These are phyloP conservation scores for Gadopsis bispinosus DNA, from an alignment of 2,797 vertebrate species.

Conservation along the genomic window DNA sequence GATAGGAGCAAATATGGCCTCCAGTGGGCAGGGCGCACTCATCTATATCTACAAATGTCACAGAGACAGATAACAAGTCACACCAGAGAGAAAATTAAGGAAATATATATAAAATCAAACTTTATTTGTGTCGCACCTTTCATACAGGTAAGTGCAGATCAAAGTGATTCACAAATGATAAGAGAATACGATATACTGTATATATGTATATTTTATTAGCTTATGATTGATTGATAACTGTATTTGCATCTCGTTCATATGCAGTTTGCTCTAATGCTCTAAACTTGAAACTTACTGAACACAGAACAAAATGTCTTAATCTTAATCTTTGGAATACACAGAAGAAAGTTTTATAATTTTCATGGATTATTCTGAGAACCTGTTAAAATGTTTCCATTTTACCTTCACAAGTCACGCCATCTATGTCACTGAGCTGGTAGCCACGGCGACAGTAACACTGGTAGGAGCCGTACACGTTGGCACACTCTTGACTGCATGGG, in stretches of 20 bases:
- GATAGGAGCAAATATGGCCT: constrained; percentile 97
- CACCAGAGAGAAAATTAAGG: neutral
- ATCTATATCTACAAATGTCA: constrained; percentile 89
- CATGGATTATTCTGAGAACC: neutral
- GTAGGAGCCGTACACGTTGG: constrained; percentile 97
- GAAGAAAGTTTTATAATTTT: neutral
- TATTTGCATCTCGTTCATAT: neutral
- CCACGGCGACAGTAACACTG: constrained; percentile 98
- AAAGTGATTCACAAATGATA: no score
- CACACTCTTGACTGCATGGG: constrained; percentile 96
- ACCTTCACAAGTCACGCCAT: constrained; percentile 97
- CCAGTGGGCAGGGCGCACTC: constrained; percentile 96
- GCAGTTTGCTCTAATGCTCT: neutral
- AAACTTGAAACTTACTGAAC: neutral
- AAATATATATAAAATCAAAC: neutral
- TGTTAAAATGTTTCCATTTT: constrained; percentile 29
- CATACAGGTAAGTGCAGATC: no score
- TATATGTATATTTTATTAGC: no score
- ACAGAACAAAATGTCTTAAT: neutral
- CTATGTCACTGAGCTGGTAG: constrained; percentile 95
- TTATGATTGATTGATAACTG: neutral
- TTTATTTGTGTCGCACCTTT: no score
- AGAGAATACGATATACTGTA: no score
- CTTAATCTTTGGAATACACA: neutral
- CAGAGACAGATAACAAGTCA: constrained; percentile 6